phyloP scores from a whole-genome alignment of 2,797 vertebrate species.

The Thripadectes ignobilis region DNA sequence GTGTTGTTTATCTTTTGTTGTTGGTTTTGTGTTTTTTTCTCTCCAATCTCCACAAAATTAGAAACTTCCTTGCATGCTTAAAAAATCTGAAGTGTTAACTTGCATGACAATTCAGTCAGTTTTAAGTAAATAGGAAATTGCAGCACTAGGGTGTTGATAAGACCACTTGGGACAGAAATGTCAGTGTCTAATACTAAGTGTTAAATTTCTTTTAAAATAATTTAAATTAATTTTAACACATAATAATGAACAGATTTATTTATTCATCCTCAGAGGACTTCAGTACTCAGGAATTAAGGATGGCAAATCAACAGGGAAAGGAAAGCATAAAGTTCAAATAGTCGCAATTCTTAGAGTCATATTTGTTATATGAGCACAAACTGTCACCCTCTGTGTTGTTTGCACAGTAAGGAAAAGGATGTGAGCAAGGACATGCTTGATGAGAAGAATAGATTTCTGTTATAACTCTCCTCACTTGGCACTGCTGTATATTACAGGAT shows the following conservation, averaged over 20 bases:
- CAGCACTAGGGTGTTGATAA: not conserved
- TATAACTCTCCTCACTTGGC: not conserved
- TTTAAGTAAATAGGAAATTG: slow-evolving; percentile 31
- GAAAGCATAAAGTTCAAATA: not conserved
- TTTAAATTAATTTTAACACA: slow-evolving; percentile 43
- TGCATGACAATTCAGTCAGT: not conserved
- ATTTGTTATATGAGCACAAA: not conserved
- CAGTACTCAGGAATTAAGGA: not conserved
- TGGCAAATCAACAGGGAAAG: not conserved
- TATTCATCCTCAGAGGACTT: not conserved
- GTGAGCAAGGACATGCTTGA: not conserved
- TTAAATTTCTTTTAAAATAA: not conserved
- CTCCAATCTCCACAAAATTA: not conserved
- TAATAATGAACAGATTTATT: slow-evolving; percentile 40
- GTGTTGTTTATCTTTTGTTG: not conserved
- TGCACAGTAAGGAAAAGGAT: not conserved
- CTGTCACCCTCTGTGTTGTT: not conserved
- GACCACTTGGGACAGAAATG: slow-evolving; percentile 12
- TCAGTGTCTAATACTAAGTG: slow-evolving; percentile 2
- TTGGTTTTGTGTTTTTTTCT: not conserved
- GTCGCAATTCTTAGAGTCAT: not conserved
- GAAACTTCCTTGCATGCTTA: not conserved
- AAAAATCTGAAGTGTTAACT: not conserved
- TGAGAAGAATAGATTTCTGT: not conserved
- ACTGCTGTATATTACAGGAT: not conserved